A percentile compares a stretch with the other conserved stretches of the same genome.
These are phyloP conservation scores for Pollenia angustigena DNA, from an alignment of 2,888 invertebrate species.

Conservation along the genomic window DNA sequence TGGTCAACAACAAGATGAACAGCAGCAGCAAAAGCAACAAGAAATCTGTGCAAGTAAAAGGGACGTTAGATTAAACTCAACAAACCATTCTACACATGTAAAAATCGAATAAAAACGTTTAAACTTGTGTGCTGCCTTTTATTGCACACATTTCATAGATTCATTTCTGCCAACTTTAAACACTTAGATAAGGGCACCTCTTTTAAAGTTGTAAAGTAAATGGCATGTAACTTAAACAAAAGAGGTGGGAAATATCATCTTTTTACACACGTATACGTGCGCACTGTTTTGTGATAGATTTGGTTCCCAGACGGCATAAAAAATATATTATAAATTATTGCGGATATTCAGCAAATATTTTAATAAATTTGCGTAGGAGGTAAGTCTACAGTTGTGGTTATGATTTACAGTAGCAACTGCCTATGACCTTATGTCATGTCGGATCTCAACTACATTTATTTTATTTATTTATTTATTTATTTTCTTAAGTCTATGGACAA, in stretches of 20 bases:
- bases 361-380: too few relatives aligned
- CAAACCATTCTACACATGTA: not conserved
- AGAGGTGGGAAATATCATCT: not conserved
- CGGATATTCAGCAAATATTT: too few relatives aligned
- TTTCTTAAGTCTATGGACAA: too few relatives aligned
- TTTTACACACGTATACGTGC: not conserved
- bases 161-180: slow-evolving; percentile 26
- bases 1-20: slow-evolving; percentile 41
- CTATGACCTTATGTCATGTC: too few relatives aligned
- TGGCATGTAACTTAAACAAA: slow-evolving; percentile 21
- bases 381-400: too few relatives aligned
- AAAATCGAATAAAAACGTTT: slow-evolving; percentile 11
- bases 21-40: slow-evolving; percentile 24
- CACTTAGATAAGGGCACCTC: slow-evolving; percentile 20
- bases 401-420: too few relatives aligned
- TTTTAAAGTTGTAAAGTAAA: slow-evolving; percentile 29
- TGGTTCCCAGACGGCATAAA: not conserved
- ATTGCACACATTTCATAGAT: not conserved
- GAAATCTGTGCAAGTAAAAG: slow-evolving; percentile 42
- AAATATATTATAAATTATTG: too few relatives aligned
- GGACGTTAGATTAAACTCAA: slow-evolving; percentile 24
- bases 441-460: too few relatives aligned
- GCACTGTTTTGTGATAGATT: slow-evolving; percentile 2
- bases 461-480: too few relatives aligned
- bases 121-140: slow-evolving; percentile 11